Evolutionary conservation across 1,140 invertebrate species (phyloP), one percentile per base, ranked within the genome.

Genomic region (Rhopalosiphum maidis): DNA sequence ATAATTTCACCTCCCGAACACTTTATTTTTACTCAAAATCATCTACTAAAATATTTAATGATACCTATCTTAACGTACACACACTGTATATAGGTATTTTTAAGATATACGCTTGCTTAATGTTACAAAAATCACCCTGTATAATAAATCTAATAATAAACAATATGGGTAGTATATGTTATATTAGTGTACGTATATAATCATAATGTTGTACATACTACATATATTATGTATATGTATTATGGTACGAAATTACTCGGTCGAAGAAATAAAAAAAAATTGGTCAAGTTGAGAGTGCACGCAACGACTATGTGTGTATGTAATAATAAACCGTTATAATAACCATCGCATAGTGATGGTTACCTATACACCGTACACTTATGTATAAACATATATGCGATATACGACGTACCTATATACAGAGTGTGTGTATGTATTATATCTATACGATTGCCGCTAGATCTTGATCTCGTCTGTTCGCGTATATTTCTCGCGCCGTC

Each of bases 321-420:
- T 68, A 30, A 68, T 68, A 68, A 68, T 68, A 68, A 68, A 68
- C 60, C 60, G 60, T 68, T 68, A 68, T 68, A 68, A 68, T 68
- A 68, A 68, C 60, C 60, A 68, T 68, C 60, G 60, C 30, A 68
- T n/a, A 68, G 55, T 60, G 55, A 60, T 68, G 30, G 60, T 68
- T 68, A 68, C 60, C 60, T 68, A 68, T n/a, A n/a, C 60, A 15
- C 60, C 30, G n/a, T 30, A 30, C 5, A 68, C 22, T 11, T 30
- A 68, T 68, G n/a, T 15, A 68, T 68, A 68, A 30, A 68, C 30
- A 68, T 30, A 68, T 46, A 51, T 51, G 11, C 30, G 60, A 68
- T 68, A 68, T 68, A 68, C 60, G 30, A 68, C 60, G 60, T 68
- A 68, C 60, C 60, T 68, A 68, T 68, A 68, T 68, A 68, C 60